A percentile compares a stretch with the other conserved stretches of the same genome.
These are phyloP conservation scores for Platysternon megacephalum DNA, from an alignment of 2,113 vertebrate genomes.

Conservation along the genomic window DNA sequence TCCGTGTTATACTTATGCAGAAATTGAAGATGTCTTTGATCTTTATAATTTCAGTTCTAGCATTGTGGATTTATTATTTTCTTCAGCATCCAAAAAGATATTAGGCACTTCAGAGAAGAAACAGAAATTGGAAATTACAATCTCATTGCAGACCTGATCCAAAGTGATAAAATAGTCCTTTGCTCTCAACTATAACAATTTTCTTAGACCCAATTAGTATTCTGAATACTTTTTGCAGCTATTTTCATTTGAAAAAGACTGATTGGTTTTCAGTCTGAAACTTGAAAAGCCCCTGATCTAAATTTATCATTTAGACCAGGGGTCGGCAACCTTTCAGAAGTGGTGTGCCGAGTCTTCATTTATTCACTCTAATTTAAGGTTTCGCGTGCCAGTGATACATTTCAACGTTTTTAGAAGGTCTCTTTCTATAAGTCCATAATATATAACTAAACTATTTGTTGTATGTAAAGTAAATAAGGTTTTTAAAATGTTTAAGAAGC, in stretches of 20 bases:
- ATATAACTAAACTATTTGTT: too few species aligned
- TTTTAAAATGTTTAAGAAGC: too few species aligned
- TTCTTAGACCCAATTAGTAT: constrained; percentile 2
- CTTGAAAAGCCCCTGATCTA: neutral
- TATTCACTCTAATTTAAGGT: too few species aligned
- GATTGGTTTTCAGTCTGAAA: constrained; percentile 40
- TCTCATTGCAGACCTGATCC: neutral
- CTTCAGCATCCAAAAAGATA: neutral
- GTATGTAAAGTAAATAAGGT: too few species aligned
- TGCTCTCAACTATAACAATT: neutral
- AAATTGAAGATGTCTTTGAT: neutral
- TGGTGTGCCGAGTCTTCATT: too few species aligned
- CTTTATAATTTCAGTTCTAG: neutral
- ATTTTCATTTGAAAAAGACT: constrained; percentile 30
- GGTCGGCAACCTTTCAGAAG: too few species aligned
- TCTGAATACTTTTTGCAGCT: neutral
- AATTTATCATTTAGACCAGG: neutral
- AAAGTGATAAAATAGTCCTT: neutral
- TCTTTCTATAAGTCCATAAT: too few species aligned
- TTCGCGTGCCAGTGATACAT: too few species aligned
- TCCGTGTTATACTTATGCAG: neutral
- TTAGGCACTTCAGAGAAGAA: neutral
- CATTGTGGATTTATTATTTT: neutral
- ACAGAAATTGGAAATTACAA: neutral
- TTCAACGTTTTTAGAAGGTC: too few species aligned